Evolutionary conservation across 2,797 vertebrate species (phyloP).

Genomic region (Pristis pectinata): DNA sequence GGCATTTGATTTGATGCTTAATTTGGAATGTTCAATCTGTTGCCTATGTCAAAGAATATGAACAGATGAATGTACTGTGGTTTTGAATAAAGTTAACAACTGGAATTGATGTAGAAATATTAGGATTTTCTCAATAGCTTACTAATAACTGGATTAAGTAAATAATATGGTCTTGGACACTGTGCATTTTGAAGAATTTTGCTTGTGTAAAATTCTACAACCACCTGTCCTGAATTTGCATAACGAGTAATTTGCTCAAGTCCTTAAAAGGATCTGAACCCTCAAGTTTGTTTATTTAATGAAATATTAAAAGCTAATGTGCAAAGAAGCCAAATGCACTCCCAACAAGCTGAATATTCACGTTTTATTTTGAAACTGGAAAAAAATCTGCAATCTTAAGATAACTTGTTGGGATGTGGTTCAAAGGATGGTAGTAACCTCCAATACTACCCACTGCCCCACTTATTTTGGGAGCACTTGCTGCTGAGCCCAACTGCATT

Average conservation of each 20-base stretch:
- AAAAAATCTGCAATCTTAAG: too few species aligned
- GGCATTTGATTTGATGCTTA: not conserved
- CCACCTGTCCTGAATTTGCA: not conserved
- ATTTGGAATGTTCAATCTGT: not conserved
- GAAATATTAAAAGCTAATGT: not conserved
- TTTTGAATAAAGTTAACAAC: not conserved
- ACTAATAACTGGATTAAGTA: not conserved
- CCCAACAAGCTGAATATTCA: not conserved
- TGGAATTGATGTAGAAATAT: not conserved
- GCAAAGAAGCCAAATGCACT: not conserved
- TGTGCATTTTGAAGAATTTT: not conserved
- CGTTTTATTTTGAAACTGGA: not conserved
- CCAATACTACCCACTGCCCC: not conserved
- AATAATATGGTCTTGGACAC: not conserved
- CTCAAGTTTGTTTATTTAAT: conserved; percentile 11
- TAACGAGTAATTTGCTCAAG: not conserved
- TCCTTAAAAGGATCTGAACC: not conserved
- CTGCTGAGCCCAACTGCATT: not conserved
- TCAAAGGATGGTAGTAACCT: not conserved
- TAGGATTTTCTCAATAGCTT: not conserved
- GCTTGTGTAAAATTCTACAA: not conserved
- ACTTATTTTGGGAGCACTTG: too few species aligned
- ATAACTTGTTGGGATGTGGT: too few species aligned
- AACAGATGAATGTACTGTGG: not conserved
- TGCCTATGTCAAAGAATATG: not conserved